phyloP scores from a whole-genome alignment of 1,140 invertebrate species.

The Scaptodrosophila lebanonensis region DNA sequence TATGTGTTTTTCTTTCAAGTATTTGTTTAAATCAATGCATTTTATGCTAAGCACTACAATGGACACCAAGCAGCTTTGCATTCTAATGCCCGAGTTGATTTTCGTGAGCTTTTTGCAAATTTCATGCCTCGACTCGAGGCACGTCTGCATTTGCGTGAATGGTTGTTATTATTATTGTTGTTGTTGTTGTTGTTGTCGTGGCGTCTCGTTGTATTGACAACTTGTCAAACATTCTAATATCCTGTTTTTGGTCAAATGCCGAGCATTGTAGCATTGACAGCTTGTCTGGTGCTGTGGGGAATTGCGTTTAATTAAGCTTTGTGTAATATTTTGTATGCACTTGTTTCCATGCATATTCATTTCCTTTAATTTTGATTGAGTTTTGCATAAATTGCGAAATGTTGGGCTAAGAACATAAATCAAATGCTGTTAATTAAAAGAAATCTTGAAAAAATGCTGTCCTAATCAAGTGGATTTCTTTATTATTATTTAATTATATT shows the following conservation, averaged over 20 bases:
- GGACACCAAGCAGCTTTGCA: constrained; percentile 1
- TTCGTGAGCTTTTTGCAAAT: constrained; percentile 34
- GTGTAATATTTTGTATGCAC: constrained; percentile 17
- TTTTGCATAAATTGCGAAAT: constrained; percentile 34
- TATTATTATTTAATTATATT: too few species aligned
- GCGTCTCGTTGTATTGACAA: constrained; percentile 35
- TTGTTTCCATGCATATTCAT: constrained; percentile 60
- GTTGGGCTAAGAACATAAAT: neutral
- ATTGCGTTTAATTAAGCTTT: constrained; percentile 65
- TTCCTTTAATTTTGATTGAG: constrained; percentile 48
- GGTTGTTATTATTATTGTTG: too few species aligned
- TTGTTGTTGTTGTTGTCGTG: neutral
- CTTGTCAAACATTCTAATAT: constrained; percentile 54
- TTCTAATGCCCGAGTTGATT: constrained; percentile 22
- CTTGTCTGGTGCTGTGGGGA: constrained; percentile 11
- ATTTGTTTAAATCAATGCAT: constrained; percentile 48
- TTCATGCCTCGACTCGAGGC: constrained; percentile 23
- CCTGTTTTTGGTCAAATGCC: constrained; percentile 1
- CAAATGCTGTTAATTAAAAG: constrained; percentile 3
- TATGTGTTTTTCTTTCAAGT: constrained; percentile 39
- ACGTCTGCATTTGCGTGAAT: too few species aligned
- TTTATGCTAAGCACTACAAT: neutral
- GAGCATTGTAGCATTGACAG: neutral
- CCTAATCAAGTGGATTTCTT: neutral
- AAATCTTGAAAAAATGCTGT: neutral